These are phyloP conservation scores for Lates calcarifer DNA, from an alignment of 2,113 vertebrate species.

Conservation along the genomic window DNA sequence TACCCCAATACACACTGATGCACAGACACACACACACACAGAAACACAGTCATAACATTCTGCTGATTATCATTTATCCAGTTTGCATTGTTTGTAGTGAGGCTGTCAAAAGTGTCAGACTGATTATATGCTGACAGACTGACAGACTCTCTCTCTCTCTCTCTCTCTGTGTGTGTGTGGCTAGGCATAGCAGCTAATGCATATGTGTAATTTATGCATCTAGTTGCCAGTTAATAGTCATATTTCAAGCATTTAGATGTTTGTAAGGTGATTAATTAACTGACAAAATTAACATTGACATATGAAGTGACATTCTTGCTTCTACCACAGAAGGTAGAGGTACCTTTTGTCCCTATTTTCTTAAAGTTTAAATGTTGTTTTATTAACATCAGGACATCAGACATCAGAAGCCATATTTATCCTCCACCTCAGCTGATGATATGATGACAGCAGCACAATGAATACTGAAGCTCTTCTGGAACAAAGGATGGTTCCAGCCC, in stretches of 20 bases:
- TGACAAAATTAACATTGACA: not conserved
- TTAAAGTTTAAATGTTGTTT: not conserved
- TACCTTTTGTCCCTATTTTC: not conserved
- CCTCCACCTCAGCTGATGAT: too few species aligned
- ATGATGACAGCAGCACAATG: too few species aligned
- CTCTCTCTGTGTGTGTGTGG: not conserved
- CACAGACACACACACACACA: not conserved
- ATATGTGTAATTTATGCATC: not conserved
- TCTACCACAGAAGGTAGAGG: not conserved
- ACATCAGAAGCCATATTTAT: too few species aligned
- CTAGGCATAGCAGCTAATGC: not conserved
- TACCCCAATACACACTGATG: too few species aligned
- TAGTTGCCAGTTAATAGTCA: not conserved
- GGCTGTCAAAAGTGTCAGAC: slow-evolving; percentile 59
- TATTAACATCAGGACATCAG: too few species aligned
- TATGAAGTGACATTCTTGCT: not conserved
- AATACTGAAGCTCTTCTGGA: too few species aligned
- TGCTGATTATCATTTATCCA: slow-evolving; percentile 64
- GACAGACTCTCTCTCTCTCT: slow-evolving; percentile 10
- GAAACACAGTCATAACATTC: slow-evolving; percentile 16
- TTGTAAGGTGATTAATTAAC: not conserved
- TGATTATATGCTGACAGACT: slow-evolving; percentile 49
- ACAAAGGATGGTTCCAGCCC: not conserved
- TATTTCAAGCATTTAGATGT: slow-evolving; percentile 8
- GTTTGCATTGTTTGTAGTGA: slow-evolving; percentile 49